These are phyloP conservation scores for Rhynchotus rufescens DNA, from an alignment of 2,797 vertebrate genomes.

Conservation along the genomic window DNA sequence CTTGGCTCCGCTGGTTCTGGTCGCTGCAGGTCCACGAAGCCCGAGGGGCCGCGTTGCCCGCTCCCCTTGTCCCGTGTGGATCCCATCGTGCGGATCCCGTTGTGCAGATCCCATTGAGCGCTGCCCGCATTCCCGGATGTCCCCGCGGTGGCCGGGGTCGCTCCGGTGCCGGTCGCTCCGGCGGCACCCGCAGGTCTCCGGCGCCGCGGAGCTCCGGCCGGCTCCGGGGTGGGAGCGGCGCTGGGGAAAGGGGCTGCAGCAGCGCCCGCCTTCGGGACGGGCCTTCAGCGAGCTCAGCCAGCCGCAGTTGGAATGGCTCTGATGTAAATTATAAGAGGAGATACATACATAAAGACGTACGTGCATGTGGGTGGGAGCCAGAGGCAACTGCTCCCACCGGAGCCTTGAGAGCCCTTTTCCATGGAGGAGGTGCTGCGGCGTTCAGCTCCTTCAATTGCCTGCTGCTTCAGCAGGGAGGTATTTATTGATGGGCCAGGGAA, in stretches of 20 bases:
- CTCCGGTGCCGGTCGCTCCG: too few relatives aligned
- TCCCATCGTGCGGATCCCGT: not conserved
- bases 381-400: not conserved
- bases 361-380: constrained; percentile 17
- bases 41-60: accelerated
- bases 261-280: not conserved
- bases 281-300: not conserved
- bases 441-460: constrained; percentile 57
- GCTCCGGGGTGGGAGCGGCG: accelerated
- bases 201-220: not conserved
- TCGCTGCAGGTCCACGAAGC: not conserved
- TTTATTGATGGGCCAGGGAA: constrained; percentile 67
- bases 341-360: not conserved
- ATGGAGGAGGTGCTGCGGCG: constrained; percentile 29
- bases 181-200: not conserved
- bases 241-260: not conserved
- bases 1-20: accelerated
- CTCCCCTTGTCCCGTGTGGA: not conserved
- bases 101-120: too few relatives aligned
- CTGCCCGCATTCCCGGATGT: too few relatives aligned
- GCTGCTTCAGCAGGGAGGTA: constrained; percentile 64
- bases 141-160: too few relatives aligned
- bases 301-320: constrained; percentile 46
- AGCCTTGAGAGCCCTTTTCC: not conserved
- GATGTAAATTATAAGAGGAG: constrained; percentile 28